Evolutionary conservation across 2,797 vertebrate species (phyloP).

Genomic region (Halcyon smyrnensis): DNA sequence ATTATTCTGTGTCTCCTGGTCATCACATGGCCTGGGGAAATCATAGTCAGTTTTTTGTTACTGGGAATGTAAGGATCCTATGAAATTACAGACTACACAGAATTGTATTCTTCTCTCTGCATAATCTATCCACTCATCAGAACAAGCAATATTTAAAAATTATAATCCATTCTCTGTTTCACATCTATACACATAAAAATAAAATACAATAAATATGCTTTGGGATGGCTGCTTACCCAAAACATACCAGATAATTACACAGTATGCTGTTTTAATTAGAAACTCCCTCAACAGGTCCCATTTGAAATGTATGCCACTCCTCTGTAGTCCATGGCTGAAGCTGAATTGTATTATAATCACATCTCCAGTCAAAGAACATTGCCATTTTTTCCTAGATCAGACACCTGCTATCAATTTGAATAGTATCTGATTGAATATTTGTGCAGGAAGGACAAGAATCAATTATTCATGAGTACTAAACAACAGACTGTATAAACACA

Average conservation of each 20-base stretch:
- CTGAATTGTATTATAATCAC: constrained; percentile 24
- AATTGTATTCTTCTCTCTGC: neutral
- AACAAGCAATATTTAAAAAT: neutral
- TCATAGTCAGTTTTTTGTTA: constrained; percentile 7
- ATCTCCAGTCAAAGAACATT: constrained; percentile 34
- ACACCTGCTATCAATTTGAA: constrained; percentile 75
- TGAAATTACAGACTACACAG: neutral
- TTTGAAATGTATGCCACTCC: neutral
- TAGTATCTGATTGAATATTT: constrained; percentile 75
- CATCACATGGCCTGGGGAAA: constrained; percentile 43
- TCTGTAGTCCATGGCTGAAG: neutral
- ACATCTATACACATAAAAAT: neutral
- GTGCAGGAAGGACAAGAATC: constrained; percentile 74
- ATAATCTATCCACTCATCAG: neutral
- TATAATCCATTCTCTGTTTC: neutral
- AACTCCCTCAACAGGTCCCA: neutral
- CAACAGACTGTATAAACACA: constrained; percentile 73
- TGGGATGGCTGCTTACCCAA: neutral
- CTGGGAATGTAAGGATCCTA: neutral
- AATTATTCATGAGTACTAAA: constrained; percentile 77
- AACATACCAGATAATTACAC: neutral
- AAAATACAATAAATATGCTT: neutral
- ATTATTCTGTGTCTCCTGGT: constrained; percentile 66
- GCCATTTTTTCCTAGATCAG: constrained; percentile 53
- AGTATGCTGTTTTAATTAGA: neutral